These are phyloP conservation scores for Steatornis caripensis DNA, from an alignment of 2,113 vertebrate species.

Conservation along the genomic window DNA sequence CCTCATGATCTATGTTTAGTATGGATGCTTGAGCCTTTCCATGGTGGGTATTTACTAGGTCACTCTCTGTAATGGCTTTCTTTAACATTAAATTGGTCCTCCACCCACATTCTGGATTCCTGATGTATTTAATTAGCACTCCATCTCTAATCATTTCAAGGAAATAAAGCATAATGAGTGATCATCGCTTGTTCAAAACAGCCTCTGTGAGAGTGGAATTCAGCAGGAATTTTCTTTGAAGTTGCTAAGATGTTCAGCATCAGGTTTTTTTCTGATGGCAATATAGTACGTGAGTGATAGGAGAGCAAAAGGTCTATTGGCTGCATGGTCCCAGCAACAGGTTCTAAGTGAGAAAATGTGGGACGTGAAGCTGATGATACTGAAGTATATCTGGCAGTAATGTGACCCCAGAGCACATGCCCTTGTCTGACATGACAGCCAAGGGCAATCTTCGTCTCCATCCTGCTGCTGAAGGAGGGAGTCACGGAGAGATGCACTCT, in stretches of 20 bases:
- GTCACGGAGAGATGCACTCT: background rate
- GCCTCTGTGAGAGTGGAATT: background rate
- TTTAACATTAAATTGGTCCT: background rate
- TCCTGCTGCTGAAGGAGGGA: background rate
- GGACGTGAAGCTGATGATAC: conserved; percentile 14
- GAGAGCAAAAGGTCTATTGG: conserved; percentile 23
- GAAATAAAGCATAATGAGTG: background rate
- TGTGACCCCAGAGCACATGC: background rate
- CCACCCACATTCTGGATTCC: background rate
- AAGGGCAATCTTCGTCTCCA: background rate
- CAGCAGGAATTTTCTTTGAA: background rate
- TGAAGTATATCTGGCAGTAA: background rate
- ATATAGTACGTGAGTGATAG: conserved; percentile 17
- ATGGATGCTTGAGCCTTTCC: background rate
- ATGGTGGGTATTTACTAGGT: background rate
- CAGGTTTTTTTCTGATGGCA: background rate
- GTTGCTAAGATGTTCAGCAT: background rate
- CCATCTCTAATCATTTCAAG: background rate
- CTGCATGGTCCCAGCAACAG: background rate
- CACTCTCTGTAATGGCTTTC: background rate
- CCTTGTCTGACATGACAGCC: conserved; percentile 17
- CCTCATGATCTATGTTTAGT: background rate
- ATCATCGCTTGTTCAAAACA: background rate
- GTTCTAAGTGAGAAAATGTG: background rate
- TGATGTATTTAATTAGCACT: background rate